Base-by-base conservation (phyloP, 2,797 vertebrate species). In the Fratercula arctica region DNA sequence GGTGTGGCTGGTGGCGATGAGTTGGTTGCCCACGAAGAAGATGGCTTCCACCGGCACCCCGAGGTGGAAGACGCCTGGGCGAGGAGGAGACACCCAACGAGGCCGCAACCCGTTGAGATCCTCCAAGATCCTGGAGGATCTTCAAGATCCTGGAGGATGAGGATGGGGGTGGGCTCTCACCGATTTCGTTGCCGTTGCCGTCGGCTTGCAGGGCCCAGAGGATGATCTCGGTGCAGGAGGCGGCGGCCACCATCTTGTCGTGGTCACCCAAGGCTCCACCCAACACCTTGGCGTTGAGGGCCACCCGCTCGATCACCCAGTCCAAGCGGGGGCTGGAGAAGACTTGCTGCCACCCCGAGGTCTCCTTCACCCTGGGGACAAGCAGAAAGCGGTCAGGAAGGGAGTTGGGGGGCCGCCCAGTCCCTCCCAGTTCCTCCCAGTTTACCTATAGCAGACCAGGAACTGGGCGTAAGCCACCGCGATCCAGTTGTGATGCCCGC, bases 401-500 rank as follows among this genome's bases (percentile, higher is more conserved):
- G 41, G 41, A 41, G 41, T 41, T 41, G 41, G 41, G 41, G 7
- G 45, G 45, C 48, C 15, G 26, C 26, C 31, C 56, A 21, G 33
- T 24, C 14, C 37, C 67, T 2, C 4, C 45, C 53, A 54, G 56
- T n/a, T 29, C 33, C 19, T 54, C 53, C 56, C 56, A 21, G 87
- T 39, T 76, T 87, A 98, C 98, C 98, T 98, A 85, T 98, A 98
- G 92, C 99, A 99, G 85, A 99, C 99, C 5, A 99, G 98, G 91
- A 99, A 99, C 92, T 99, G 99, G 0, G 98, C 96, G 28, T 99
- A 99, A 16, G 98, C 99, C 97, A 99, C 98, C 0, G 99, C 98
- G 26, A 99, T 99, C 99, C 99, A 99, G 98, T 99, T 99, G 93
- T 99, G 98, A 91, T 99, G 99, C 12, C 99, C 99, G 9, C 99